Evolutionary conservation across 2,888 invertebrate species (phyloP).

Genomic region (Leptura quadrifasciata): DNA sequence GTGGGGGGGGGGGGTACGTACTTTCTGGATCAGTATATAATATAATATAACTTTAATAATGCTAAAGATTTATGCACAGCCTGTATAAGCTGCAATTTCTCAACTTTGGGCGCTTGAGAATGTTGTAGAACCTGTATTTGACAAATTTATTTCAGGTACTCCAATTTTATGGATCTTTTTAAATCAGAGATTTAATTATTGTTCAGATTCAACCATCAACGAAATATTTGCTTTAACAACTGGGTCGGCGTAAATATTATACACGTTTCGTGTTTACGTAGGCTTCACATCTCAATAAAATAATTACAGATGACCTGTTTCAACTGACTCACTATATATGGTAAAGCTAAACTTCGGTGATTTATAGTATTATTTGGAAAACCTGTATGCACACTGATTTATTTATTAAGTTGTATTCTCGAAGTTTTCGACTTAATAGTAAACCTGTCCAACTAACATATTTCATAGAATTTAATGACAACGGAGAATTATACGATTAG

Average conservation of each 20-base stretch:
- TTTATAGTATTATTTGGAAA: neutral
- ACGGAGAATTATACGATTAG: neutral
- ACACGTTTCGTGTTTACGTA: neutral
- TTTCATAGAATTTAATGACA: slow-evolving; percentile 4
- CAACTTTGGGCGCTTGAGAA: neutral
- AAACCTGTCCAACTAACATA: slow-evolving; percentile 3
- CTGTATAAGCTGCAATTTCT: neutral
- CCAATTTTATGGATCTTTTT: neutral
- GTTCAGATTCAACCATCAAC: neutral
- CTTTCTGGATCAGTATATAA: no score
- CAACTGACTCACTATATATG: neutral
- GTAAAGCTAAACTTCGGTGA: neutral
- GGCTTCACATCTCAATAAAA: neutral
- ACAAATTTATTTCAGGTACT: no score
- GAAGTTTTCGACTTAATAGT: neutral
- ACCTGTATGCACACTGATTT: slow-evolving; percentile 7
- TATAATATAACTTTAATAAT: no score
- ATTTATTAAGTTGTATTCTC: slow-evolving; percentile 7
- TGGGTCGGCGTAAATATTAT: neutral
- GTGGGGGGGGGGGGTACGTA: no score
- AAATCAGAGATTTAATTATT: neutral
- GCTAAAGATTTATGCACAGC: no score
- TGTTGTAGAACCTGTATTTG: no score
- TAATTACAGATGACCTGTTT: slow-evolving; percentile 4
- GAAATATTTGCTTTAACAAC: neutral